phyloP scores from a whole-genome alignment of 2,113 vertebrate species.

The Peromyscus leucopus region DNA sequence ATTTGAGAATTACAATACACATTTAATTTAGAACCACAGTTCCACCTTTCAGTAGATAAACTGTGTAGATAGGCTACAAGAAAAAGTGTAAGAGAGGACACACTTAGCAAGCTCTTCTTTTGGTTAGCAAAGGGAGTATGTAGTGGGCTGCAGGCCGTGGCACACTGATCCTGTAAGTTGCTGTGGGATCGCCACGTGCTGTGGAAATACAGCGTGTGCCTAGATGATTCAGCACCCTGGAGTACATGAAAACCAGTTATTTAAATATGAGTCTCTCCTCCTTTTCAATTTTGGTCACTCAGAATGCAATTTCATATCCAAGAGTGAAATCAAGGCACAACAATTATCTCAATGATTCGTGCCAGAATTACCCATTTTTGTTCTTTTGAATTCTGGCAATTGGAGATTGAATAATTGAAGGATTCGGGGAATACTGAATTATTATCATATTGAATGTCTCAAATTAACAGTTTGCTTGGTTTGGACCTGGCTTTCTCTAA shows the following conservation, averaged over 20 bases:
- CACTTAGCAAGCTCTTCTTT: neutral
- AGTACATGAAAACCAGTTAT: conserved; percentile 64
- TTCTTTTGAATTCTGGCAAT: conserved; percentile 49
- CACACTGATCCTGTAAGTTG: neutral
- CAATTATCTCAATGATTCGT: conserved; percentile 69
- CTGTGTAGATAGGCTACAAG: neutral
- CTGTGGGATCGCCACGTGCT: neutral
- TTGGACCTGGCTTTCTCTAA: neutral
- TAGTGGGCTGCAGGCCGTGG: fast-evolving
- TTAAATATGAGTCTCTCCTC: conserved; percentile 56
- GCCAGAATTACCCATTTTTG: conserved; percentile 57
- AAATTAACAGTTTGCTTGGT: conserved; percentile 49
- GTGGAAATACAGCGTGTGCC: conserved; percentile 6
- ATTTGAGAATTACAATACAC: neutral
- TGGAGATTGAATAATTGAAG: conserved; percentile 59
- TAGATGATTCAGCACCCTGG: conserved; percentile 48
- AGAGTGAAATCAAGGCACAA: conserved; percentile 69
- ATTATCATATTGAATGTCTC: conserved; percentile 52
- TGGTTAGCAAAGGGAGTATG: neutral
- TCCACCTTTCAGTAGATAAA: neutral
- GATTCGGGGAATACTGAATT: conserved; percentile 48
- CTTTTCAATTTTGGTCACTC: conserved; percentile 75
- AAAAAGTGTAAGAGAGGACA: neutral
- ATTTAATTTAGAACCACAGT: neutral
- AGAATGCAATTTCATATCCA: conserved; percentile 69